These are phyloP conservation scores for Venustaconcha ellipsiformis DNA, from an alignment of 1,140 invertebrate species.

Conservation along the genomic window DNA sequence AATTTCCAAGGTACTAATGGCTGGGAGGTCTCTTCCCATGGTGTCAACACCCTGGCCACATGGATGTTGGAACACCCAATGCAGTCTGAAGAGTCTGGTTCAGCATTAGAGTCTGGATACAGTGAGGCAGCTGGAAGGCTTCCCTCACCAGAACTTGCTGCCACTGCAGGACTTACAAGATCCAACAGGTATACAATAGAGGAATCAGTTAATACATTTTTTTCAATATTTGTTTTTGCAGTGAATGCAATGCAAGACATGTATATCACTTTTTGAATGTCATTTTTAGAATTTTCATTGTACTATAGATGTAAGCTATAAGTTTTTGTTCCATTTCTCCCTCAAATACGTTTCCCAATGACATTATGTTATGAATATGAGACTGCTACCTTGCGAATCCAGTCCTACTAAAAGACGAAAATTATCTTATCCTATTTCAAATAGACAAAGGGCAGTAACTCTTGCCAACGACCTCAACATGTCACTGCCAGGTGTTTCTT, in stretches of 20 bases:
- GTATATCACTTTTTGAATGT: too few relatives aligned
- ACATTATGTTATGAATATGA: too few relatives aligned
- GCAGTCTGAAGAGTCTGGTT: constrained; percentile 14
- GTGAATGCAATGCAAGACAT: neutral
- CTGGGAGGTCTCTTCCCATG: constrained; percentile 71
- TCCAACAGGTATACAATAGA: constrained; percentile 15
- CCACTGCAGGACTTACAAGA: constrained; percentile 7
- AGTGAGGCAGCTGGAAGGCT: constrained; percentile 4
- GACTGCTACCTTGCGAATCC: too few relatives aligned
- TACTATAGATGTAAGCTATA: too few relatives aligned
- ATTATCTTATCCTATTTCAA: too few relatives aligned
- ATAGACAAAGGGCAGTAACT: too few relatives aligned
- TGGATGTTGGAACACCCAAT: constrained; percentile 78
- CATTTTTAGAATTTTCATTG: too few relatives aligned
- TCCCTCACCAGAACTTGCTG: constrained; percentile 5
- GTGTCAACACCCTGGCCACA: constrained; percentile 75
- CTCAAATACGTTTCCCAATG: too few relatives aligned
- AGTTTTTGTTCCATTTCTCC: too few relatives aligned
- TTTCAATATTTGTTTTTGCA: neutral
- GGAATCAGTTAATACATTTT: neutral
- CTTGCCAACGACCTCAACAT: too few relatives aligned
- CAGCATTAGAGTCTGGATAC: constrained; percentile 9
- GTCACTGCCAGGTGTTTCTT: too few relatives aligned
- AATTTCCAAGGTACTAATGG: constrained; percentile 69
- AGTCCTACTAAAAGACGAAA: too few relatives aligned